Evolutionary conservation across 2,113 vertebrate species (phyloP).

Genomic region (Percopsis transmontana): DNA sequence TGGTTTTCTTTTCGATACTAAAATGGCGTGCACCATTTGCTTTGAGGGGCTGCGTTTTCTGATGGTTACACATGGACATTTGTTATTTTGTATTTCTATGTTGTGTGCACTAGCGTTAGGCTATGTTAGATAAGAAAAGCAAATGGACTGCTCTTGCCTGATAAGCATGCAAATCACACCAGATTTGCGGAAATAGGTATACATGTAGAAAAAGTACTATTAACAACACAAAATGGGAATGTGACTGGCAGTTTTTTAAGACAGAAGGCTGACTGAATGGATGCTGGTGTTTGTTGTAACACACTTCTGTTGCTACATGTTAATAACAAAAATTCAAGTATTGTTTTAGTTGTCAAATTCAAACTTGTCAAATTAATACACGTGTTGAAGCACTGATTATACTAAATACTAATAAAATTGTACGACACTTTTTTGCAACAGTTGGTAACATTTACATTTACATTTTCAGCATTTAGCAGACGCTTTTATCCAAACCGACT

Average conservation of each 20-base stretch:
- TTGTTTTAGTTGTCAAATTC: not conserved
- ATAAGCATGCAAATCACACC: constrained; percentile 32
- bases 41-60: constrained; percentile 54
- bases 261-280: constrained; percentile 3
- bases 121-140: constrained; percentile 66
- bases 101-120: constrained; percentile 40
- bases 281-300: constrained; percentile 25
- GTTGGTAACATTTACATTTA: too few species aligned
- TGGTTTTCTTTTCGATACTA: constrained; percentile 59
- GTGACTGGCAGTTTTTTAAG: constrained; percentile 29
- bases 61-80: constrained; percentile 50
- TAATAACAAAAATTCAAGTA: too few species aligned
- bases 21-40: constrained; percentile 65
- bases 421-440: not conserved
- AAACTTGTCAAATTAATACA: not conserved
- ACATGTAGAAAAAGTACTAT: constrained; percentile 40
- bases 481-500: too few species aligned
- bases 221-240: constrained; percentile 62
- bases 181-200: constrained; percentile 58
- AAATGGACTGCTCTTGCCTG: constrained; percentile 47
- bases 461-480: too few species aligned
- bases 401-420: not conserved
- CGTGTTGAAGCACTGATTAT: constrained; percentile 1
- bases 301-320: too few species aligned
- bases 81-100: constrained; percentile 38